Percentiles rank a stretch among this genome's conserved stretches.
phyloP scores from a whole-genome alignment of 2,113 vertebrate species.

The Melanotaenia duboulayi region DNA sequence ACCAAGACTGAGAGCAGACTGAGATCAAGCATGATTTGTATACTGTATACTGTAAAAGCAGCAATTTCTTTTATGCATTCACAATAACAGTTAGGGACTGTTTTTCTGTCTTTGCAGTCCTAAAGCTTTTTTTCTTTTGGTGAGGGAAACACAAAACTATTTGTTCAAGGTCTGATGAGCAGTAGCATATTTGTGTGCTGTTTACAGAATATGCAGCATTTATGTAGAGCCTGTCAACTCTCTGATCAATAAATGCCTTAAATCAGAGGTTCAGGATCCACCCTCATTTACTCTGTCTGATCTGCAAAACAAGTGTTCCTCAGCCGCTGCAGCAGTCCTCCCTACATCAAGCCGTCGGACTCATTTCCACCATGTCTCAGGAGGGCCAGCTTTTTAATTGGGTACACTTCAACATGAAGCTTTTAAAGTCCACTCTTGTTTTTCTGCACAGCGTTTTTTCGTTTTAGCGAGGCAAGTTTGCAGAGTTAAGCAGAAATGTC shows the following conservation, averaged over 20 bases:
- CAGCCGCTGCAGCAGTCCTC: constrained; percentile 5
- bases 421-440: constrained; percentile 46
- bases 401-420: constrained; percentile 64
- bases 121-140: constrained; percentile 1
- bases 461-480: constrained; percentile 57
- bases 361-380: constrained; percentile 44
- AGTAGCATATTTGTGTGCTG: constrained; percentile 15
- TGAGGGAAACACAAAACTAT: constrained; percentile 34
- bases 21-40: constrained; percentile 4
- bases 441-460: constrained; percentile 40
- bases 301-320: constrained; percentile 14
- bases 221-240: background rate
- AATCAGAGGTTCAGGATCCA: constrained; percentile 8
- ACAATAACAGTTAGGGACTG: background rate
- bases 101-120: background rate
- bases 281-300: background rate
- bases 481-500: constrained; percentile 72
- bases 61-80: background rate
- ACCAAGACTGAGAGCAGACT: constrained; percentile 18
- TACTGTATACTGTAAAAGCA: background rate
- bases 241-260: constrained; percentile 8
- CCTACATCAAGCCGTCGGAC: constrained; percentile 41
- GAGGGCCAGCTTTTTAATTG: constrained; percentile 65
- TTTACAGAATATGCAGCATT: background rate
- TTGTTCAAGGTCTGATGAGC: constrained; percentile 46